A percentile compares a stretch with the other conserved stretches of the same genome.
Conservation (phyloP, 1,140 invertebrate genomes). For the Micrasema minimum region DNA sequence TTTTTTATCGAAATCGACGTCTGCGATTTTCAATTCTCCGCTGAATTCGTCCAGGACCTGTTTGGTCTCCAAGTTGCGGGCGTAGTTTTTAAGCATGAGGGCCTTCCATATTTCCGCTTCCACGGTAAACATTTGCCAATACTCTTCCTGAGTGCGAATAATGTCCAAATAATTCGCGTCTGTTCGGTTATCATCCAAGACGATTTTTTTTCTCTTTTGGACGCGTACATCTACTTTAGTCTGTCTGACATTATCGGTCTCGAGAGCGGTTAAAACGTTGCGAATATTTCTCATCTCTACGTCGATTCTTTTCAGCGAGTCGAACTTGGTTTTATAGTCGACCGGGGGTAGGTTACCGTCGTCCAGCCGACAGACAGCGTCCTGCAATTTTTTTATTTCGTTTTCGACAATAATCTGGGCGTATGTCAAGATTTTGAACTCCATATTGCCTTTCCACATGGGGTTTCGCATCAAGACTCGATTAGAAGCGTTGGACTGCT, state of each 20-base stretch:
- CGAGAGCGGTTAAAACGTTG: conserved; percentile 61
- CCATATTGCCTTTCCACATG: conserved; percentile 58
- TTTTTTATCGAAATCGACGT: conserved; percentile 19
- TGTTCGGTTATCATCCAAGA: conserved; percentile 14
- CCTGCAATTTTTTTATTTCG: conserved; percentile 62
- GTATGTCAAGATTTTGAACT: conserved; percentile 64
- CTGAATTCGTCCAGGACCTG: conserved; percentile 63
- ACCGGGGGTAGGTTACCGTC: conserved; percentile 57
- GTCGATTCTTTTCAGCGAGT: conserved; percentile 56
- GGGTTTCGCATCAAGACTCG: conserved; percentile 2
- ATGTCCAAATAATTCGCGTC: conserved; percentile 45
- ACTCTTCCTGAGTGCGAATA: conserved; percentile 55
- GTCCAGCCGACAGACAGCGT: conserved; percentile 56
- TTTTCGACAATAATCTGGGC: conserved; percentile 63
- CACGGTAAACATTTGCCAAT: conserved; percentile 65
- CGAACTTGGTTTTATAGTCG: conserved; percentile 54
- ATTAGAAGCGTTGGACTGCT: conserved; percentile 5
- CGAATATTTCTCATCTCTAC: conserved; percentile 55
- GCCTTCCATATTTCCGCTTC: conserved; percentile 66
- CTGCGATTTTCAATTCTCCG: conserved; percentile 60
- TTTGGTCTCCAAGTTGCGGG: conserved; percentile 64
- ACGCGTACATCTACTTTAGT: conserved; percentile 36
- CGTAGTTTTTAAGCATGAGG: conserved; percentile 62
- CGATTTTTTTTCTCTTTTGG: conserved; percentile 50
- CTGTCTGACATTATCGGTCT: conserved; percentile 39